Evolutionary conservation across 2,113 vertebrate genomes (phyloP).

Genomic region (Elephas maximus): DNA sequence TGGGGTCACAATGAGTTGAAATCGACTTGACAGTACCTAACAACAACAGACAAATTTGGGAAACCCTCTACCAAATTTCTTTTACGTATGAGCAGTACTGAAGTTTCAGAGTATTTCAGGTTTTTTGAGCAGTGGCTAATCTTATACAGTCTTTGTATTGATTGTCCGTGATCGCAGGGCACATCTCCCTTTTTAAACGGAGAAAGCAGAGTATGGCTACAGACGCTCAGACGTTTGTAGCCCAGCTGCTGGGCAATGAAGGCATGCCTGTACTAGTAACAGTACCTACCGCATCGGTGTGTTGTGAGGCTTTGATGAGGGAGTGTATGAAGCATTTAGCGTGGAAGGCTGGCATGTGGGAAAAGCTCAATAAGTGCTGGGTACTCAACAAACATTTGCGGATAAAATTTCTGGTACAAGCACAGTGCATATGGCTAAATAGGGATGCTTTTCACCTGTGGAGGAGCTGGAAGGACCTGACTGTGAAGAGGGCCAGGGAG

Average conservation of each 20-base stretch:
- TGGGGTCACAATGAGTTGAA: too few species aligned
- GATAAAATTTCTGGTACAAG: background rate
- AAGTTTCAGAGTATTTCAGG: background rate
- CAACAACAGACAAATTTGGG: too few species aligned
- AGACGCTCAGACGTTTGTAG: background rate
- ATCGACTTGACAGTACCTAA: too few species aligned
- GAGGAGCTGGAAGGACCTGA: background rate
- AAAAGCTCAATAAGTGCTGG: background rate
- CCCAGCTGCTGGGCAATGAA: background rate
- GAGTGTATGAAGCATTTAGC: background rate
- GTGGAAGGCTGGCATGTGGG: background rate
- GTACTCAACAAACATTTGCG: background rate
- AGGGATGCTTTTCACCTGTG: background rate
- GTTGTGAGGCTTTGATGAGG: background rate
- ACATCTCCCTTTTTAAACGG: background rate
- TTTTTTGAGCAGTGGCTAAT: background rate
- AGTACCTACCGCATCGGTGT: background rate
- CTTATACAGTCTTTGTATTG: background rate
- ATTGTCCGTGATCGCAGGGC: background rate
- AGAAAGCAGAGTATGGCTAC: background rate
- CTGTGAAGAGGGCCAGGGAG: background rate
- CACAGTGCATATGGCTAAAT: background rate
- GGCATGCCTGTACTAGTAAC: background rate
- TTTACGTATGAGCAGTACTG: background rate
- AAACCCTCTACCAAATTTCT: too few species aligned